Conservation (phyloP, 2,888 invertebrate genomes). For the Trimorus sp. region DNA sequence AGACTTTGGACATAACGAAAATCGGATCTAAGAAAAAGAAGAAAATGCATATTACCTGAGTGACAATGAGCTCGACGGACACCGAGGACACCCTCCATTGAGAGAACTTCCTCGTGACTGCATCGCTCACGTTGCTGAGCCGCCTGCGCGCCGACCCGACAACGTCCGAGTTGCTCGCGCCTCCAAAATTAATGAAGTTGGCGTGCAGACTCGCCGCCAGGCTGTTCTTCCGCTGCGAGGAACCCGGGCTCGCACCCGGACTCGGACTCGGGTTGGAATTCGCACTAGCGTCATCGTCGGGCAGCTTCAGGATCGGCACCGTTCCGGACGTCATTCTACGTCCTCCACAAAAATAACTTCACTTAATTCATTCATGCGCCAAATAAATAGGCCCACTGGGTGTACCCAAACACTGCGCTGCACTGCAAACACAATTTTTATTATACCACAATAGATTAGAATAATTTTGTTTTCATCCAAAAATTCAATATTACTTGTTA, state of each 20-base stretch:
- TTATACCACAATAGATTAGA: too few species aligned
- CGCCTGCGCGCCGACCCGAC: slow-evolving; percentile 83
- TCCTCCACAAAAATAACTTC: not conserved
- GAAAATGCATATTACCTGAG: too few species aligned
- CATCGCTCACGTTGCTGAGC: slow-evolving; percentile 88
- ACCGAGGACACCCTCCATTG: slow-evolving; percentile 83
- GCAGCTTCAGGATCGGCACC: slow-evolving; percentile 52
- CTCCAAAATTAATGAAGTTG: slow-evolving; percentile 73
- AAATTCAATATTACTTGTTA: too few species aligned
- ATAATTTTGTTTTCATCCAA: too few species aligned
- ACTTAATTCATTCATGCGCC: not conserved
- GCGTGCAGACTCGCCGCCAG: slow-evolving; percentile 75
- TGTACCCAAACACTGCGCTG: not conserved
- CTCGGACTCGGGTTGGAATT: not conserved
- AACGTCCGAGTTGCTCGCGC: slow-evolving; percentile 71
- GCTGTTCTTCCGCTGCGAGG: slow-evolving; percentile 70
- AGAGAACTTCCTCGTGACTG: slow-evolving; percentile 86
- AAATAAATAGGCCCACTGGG: not conserved
- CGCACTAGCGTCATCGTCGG: slow-evolving; percentile 36
- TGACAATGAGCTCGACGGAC: slow-evolving; percentile 75
- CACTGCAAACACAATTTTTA: too few species aligned
- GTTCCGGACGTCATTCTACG: slow-evolving; percentile 37
- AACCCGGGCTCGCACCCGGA: not conserved
- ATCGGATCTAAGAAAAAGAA: too few species aligned
- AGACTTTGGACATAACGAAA: too few species aligned